Evolutionary conservation across 2,113 vertebrate species (phyloP), one percentile per base, ranked within the genome.

Genomic region (Eurypyga helias): DNA sequence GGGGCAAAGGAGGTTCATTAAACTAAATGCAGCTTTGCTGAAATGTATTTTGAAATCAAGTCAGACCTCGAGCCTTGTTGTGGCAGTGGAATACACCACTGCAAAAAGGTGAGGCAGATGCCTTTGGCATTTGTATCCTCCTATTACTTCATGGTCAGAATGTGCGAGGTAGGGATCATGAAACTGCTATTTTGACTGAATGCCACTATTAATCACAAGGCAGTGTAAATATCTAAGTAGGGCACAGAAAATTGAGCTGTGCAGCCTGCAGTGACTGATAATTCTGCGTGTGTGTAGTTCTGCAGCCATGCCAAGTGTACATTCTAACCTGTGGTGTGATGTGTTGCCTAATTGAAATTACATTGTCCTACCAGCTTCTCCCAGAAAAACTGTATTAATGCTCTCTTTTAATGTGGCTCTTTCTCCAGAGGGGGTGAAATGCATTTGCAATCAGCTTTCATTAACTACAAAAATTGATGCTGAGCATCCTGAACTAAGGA

Each of bases 381-480:
- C 33, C 48, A 55, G 70, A 48, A 95, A 90, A 89, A 24, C 18
- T 82, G 4, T 69, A 57, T 80, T 94, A 93, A 83, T 66, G 11
- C 8, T 90, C 2, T 73, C 36, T 79, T 61, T 66, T 78, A 29
- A 82, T 45, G 29, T 91, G 87, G 4, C 19, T 72, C 34, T 98
- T 86, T 96, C 61, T 88, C 9, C 93, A 99, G 98, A 98, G 96
- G 98, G 98, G 21, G 94, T 97, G 46, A 98, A 96, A 71, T 98
- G 98, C 87, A 91, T 99, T 90, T 98, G 98, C 94, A 98, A 97
- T 95, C 98, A 96, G 80, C 97, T 99, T 54, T 98, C 98, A 5
- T 96, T 99, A 92, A 98, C 98, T 33, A 98, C 98, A 28, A 98
- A 98, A 92, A 98, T 98, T 20, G 98, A 98, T 23, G 97, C 96